A percentile compares a stretch with the other conserved stretches of the same genome.
Evolutionary conservation across 2,113 vertebrate genomes (phyloP).

Genomic region (Osmerus eperlanus): DNA sequence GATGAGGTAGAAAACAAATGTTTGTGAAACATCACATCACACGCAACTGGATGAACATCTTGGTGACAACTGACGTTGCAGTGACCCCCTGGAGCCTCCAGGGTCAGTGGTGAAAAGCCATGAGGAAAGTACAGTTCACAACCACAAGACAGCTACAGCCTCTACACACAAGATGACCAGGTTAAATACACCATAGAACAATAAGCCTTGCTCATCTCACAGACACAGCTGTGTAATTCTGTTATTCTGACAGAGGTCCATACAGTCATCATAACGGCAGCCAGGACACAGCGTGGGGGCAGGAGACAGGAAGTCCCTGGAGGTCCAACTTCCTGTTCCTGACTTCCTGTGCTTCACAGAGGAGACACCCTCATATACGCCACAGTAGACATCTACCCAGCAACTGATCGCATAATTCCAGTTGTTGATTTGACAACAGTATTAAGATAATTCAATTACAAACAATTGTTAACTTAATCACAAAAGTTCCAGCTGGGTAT

Average conservation of each 20-base stretch:
- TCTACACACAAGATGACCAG: neutral
- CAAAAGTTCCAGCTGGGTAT: slow-evolving; percentile 16
- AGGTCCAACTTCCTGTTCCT: no score
- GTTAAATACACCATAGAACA: no score
- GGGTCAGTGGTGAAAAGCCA: slow-evolving; percentile 25
- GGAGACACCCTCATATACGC: no score
- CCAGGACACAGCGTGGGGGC: slow-evolving; percentile 4
- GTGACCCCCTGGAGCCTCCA: slow-evolving; percentile 34
- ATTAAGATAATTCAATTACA: slow-evolving; percentile 16
- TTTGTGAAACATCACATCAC: slow-evolving; percentile 52
- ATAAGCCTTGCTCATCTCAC: no score
- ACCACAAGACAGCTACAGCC: neutral
- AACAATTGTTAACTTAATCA: slow-evolving; percentile 8
- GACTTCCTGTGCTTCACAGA: no score
- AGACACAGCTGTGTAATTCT: neutral
- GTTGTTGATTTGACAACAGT: slow-evolving; percentile 49
- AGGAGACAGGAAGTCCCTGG: no score
- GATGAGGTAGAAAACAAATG: slow-evolving; percentile 64
- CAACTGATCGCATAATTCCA: slow-evolving; percentile 8
- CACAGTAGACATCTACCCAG: no score
- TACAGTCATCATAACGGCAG: slow-evolving; percentile 10
- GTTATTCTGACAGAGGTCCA: neutral
- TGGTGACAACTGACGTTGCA: slow-evolving; percentile 12
- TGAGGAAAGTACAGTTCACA: slow-evolving; percentile 7
- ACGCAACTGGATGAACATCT: slow-evolving; percentile 1